phyloP scores from a whole-genome alignment of 2,888 invertebrate genomes.

The Cheilosia grossa region DNA sequence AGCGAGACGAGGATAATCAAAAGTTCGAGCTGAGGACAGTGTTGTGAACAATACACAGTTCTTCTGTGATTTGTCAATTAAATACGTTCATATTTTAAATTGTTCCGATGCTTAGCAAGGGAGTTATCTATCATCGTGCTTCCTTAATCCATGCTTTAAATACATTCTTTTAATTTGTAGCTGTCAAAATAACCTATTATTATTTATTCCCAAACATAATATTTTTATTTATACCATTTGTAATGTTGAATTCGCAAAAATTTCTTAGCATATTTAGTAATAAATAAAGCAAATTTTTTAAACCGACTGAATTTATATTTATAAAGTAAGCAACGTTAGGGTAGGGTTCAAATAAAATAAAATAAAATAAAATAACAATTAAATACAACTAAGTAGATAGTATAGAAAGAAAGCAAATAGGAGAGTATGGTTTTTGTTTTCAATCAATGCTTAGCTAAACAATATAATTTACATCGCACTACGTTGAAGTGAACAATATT shows the following conservation, averaged over 20 bases:
- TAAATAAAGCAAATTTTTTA: constrained; percentile 27
- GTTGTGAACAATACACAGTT: too few species aligned
- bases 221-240: too few species aligned
- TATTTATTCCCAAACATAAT: not conserved
- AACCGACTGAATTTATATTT: constrained; percentile 64
- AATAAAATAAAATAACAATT: constrained; percentile 29
- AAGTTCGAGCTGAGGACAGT: too few species aligned
- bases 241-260: not conserved
- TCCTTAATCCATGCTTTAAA: too few species aligned
- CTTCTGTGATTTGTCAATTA: too few species aligned
- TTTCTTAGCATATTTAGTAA: constrained; percentile 32
- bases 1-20: too few species aligned
- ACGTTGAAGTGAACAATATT: constrained; percentile 14
- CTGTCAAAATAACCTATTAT: not conserved
- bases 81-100: too few species aligned
- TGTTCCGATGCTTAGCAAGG: too few species aligned
- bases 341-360: constrained; percentile 18
- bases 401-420: constrained; percentile 29
- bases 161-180: not conserved
- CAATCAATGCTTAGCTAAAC: constrained; percentile 50
- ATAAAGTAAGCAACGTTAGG: constrained; percentile 14
- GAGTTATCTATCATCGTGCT: too few species aligned
- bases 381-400: constrained; percentile 65
- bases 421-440: constrained; percentile 27
- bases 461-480: constrained; percentile 18